These are phyloP conservation scores for Dendrolimus kikuchii DNA, from an alignment of 1,140 invertebrate species.

Conservation along the genomic window DNA sequence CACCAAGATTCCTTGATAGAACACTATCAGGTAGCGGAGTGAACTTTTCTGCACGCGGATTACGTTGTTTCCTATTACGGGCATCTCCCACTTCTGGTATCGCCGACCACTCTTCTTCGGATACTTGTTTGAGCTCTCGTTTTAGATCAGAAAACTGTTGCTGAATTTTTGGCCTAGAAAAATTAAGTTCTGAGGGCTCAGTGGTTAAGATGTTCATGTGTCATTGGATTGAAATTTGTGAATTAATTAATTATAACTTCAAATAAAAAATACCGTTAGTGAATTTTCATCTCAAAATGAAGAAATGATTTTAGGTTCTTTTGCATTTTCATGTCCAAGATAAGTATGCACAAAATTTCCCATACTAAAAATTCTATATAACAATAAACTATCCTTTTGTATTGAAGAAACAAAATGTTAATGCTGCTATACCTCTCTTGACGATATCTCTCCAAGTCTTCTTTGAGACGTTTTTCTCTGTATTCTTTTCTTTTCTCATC, in stretches of 20 bases:
- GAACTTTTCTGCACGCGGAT: conserved; percentile 95
- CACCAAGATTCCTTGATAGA: conserved; percentile 90
- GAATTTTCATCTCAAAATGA: no score
- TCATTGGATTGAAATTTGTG: no score
- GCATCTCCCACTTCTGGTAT: conserved; percentile 99
- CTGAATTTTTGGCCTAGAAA: conserved; percentile 93
- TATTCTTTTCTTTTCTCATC: conserved; percentile 99
- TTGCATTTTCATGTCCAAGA: no score
- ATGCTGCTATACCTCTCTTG: conserved; percentile 83
- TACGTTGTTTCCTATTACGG: conserved; percentile 97
- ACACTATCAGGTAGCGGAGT: conserved; percentile 98
- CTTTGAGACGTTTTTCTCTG: conserved; percentile 84
- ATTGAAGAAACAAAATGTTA: background rate
- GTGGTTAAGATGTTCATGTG: no score
- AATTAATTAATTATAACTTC: no score
- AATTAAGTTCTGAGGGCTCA: background rate
- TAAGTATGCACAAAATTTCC: no score
- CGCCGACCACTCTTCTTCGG: conserved; percentile 95
- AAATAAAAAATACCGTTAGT: no score
- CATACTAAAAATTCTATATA: background rate
- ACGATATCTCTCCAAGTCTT: conserved; percentile 97
- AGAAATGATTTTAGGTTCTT: no score
- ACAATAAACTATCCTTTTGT: background rate
- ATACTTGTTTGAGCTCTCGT: conserved; percentile 89
- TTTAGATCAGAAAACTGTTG: conserved; percentile 99